Percentiles rank a stretch among this genome's conserved stretches.
Evolutionary conservation across 2,113 vertebrate genomes (phyloP).

Genomic region (Calyptommatus sinebrachiatus): DNA sequence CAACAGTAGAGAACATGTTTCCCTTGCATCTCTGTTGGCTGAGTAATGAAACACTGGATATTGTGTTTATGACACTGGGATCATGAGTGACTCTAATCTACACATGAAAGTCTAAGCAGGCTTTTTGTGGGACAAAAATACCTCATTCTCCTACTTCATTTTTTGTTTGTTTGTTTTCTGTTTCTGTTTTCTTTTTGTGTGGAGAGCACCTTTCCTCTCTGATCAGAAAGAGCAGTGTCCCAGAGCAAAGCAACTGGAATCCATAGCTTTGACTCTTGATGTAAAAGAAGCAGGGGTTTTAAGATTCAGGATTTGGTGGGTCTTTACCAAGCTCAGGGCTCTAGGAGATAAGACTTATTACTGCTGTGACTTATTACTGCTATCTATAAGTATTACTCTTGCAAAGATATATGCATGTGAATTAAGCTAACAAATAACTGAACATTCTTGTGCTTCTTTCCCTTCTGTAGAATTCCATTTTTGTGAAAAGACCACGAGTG

Average conservation of each 20-base stretch:
- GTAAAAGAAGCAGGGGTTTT: neutral
- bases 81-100: conserved; percentile 39
- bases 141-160: conserved; percentile 54
- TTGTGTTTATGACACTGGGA: conserved; percentile 55
- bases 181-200: conserved; percentile 14
- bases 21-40: conserved; percentile 22
- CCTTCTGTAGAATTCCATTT: neutral
- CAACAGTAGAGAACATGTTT: neutral
- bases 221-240: neutral
- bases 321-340: neutral
- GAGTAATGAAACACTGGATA: conserved; percentile 30
- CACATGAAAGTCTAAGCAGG: conserved; percentile 40
- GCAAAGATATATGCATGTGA: neutral
- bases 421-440: neutral
- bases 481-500: neutral
- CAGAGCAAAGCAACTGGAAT: neutral
- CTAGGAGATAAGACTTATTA: neutral
- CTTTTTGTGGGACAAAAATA: conserved; percentile 54
- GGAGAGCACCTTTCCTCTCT: conserved; percentile 52
- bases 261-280: neutral
- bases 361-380: neutral
- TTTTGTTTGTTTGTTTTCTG: conserved; percentile 43
- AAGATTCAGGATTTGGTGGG: neutral
- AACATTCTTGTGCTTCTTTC: neutral
- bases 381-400: neutral